Conservation (phyloP, 2,797 vertebrate species). For the Crocodylus rhombifer region DNA sequence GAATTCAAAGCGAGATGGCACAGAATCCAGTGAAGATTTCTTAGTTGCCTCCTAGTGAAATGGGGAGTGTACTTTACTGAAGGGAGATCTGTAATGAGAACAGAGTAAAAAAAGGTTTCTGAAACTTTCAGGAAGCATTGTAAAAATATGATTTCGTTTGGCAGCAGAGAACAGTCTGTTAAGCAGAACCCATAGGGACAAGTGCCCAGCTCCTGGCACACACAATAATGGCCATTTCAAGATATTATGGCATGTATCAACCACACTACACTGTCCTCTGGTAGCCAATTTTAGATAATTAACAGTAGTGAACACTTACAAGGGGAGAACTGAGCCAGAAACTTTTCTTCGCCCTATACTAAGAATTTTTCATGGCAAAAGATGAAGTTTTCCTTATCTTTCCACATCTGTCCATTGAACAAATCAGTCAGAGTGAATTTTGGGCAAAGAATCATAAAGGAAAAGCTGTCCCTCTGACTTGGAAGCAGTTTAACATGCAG, state of each 20-base stretch:
- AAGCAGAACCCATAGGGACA: background rate
- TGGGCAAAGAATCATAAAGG: slow-evolving; percentile 37
- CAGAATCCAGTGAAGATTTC: background rate
- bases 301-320: slow-evolving; percentile 20
- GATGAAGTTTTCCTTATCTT: slow-evolving; percentile 64
- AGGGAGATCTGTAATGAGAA: rapidly evolving
- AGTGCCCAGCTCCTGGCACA: background rate
- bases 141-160: background rate
- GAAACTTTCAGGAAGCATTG: background rate
- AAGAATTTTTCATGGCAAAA: slow-evolving; percentile 65
- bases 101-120: background rate
- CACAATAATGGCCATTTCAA: slow-evolving; percentile 10
- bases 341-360: slow-evolving; percentile 47
- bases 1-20: background rate
- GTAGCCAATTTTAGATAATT: slow-evolving; percentile 44
- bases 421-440: slow-evolving; percentile 45
- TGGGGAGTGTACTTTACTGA: rapidly evolving
- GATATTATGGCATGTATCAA: background rate
- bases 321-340: slow-evolving; percentile 53
- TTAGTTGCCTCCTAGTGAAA: background rate
- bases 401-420: slow-evolving; percentile 41
- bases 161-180: background rate
- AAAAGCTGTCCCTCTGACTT: background rate
- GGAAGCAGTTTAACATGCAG: slow-evolving; percentile 18
- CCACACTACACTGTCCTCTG: slow-evolving; percentile 13